phyloP scores from a whole-genome alignment of 2,113 vertebrate species.

The Cryptotis parvus region DNA sequence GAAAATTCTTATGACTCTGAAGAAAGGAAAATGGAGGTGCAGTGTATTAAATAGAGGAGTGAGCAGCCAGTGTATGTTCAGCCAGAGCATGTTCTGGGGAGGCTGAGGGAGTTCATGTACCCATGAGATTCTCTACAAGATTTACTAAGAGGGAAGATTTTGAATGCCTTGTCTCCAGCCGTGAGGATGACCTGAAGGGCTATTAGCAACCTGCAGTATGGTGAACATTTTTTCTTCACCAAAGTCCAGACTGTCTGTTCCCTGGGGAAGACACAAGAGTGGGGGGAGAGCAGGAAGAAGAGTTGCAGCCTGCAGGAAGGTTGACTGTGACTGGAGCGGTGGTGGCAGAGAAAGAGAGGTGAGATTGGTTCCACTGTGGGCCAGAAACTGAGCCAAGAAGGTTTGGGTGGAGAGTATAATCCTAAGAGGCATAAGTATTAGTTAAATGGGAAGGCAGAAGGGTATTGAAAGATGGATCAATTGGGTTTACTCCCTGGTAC shows the following conservation, averaged over 20 bases:
- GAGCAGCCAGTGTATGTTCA: background rate
- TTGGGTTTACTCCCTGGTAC: background rate
- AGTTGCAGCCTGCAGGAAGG: background rate
- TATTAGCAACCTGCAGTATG: background rate
- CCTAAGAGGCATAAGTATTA: background rate
- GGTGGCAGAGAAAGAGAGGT: background rate
- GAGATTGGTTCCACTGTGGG: background rate
- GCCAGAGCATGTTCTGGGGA: background rate
- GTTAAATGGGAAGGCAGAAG: background rate
- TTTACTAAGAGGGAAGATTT: background rate
- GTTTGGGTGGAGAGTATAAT: background rate
- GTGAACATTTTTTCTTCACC: background rate
- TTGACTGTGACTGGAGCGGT: background rate
- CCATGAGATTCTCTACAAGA: too few species aligned
- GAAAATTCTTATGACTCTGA: background rate
- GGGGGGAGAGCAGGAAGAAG: background rate
- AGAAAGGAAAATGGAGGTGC: background rate
- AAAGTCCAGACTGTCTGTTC: background rate
- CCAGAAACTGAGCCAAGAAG: background rate
- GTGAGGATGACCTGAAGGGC: background rate
- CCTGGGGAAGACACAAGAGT: background rate
- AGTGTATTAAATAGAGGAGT: background rate
- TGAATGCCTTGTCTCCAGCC: background rate
- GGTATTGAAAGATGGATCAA: background rate
- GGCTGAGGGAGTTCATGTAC: background rate